Evolutionary conservation across 2,113 vertebrate species (phyloP), one percentile per base, ranked within the genome.

Genomic region (Chaenocephalus aceratus): DNA sequence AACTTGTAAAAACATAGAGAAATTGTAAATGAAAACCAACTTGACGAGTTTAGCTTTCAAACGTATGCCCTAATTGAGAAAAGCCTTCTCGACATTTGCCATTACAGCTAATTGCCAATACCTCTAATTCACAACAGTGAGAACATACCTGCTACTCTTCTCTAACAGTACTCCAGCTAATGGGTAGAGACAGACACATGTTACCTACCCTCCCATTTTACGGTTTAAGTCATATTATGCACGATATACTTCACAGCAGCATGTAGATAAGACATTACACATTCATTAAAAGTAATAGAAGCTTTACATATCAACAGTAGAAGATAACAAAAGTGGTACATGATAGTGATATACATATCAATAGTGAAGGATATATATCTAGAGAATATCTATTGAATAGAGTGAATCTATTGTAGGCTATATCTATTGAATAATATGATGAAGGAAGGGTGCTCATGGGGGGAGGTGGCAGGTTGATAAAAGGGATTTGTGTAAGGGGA

Each of bases 401-500:
- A 41, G 36, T 41, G 6, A 7, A 41, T 41, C 36, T 41, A 41
- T 41, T 41, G 6, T 41, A 21, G 21, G 21, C 21, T 21, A 41
- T 41, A 41, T 41, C 36, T 41, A 41, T 41, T 41, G 36, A 41
- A 41, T 41, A 41, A 7, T 41, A 26, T 57, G 61, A 72, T 66
- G 30, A 54, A 48, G 46, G 15, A 75, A 51, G 34, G 54, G 26
- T 18, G 61, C 61, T 30, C 56, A 30, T 34, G 30, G 53, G 53
- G 7, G 36, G 6, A 6, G 30, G 63, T 36, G 65, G n/a, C 57
- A 54, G 53, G 5, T 59, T 30, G 26, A 58, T 79, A 14, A 53
- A 34, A 69, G 34, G 51, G 51, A 16, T 34, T 77, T 79, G 11
- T 13, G 41, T 8, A 13, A 66, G 26, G 72, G 13, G 23, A 63